Base-by-base conservation (phyloP, 2,113 vertebrate genomes). In the Nannospalax galili region DNA sequence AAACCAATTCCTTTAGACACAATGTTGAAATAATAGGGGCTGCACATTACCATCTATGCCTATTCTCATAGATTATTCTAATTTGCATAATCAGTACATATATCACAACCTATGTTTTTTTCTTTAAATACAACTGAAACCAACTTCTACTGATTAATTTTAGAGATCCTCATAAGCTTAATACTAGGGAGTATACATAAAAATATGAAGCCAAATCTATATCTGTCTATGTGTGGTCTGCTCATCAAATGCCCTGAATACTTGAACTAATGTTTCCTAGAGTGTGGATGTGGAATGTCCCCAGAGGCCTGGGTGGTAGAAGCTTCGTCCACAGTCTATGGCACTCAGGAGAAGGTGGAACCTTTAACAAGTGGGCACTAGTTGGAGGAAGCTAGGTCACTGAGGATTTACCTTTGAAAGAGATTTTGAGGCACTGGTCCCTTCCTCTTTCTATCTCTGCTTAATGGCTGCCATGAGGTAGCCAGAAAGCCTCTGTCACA, bases 1-100 rank as follows among this genome's bases (percentile, higher is more conserved):
- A 84, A 95, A 40, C 84, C 1, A 91, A 79, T 85, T 96, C 32
- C 67, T 85, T 88, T 84, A 84, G 69, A 28, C 85, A 58, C 32
- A 81, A 40, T 42, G 30, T 75, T 77, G 22, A 40, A 70, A 80
- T 9, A 32, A 62, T 65, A 64, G 28, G 5, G 89, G 17, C 22
- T 28, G 8, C 26, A 22, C 32, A 78, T 78, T 74, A 62, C 26
- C 65, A 22, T 52, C 16, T 84, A 30, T 67, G 74, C 58, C 89
- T 85, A 5, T 69, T 82, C 30, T 60, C 28, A 19, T 40, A 28
- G 56, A 45, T 74, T 79, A 24, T 10, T 73, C 5, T 56, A 28
- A 32, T 62, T 45, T 87, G 12, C 56, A 81, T n/a, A 60, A 40
- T 11, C 7, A 22, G 1, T n/a, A 2, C 7, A n/a, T 40, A 20